Base-by-base conservation (phyloP, 2,113 vertebrate genomes). In the Mugil cephalus region DNA sequence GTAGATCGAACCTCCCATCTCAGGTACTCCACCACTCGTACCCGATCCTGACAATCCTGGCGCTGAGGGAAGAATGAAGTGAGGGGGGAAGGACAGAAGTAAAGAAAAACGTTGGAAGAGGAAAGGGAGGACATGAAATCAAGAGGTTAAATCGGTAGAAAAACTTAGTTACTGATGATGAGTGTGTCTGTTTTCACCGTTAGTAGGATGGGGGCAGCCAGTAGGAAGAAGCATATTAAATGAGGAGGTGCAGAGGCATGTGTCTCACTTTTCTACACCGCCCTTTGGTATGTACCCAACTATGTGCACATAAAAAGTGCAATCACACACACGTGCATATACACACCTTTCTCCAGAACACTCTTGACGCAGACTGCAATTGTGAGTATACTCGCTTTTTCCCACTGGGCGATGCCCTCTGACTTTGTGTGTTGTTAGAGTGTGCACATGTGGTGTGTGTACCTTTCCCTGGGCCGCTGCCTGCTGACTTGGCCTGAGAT, bases 381-480 rank as follows among this genome's bases (percentile, higher is more conserved):
- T 68, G 65, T 76, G 73, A 83, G 64, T 79, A 66, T 35, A 73
- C 63, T 69, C 0, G 47, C 68, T 76, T 70, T 69, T 60, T 36
- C 70, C 74, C 55, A 75, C 34, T 55, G 50, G 58, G 69, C 60
- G 58, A 58, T 1, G 8, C 52, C 70, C 65, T 30, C 78, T 59
- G 52, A 80, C 82, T 77, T 47, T 74, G 62, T 54, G 43, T 76
- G 58, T 61, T 71, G 46, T 73, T 21, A 54, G 19, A 64, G 63
- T 48, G 76, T 74, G 80, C 56, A 45, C 58, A 24, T 53, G 74
- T 83, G 74, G 71, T 74, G 76, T 53, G 21, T 82, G 82, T 95
- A 98, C 98, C 98, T 98, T 99, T 99, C 88, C 95, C 96, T 83
- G 96, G 94, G 89, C 95, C 97, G 88, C 95, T 91, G 84, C 94